Percentiles rank a stretch among this genome's conserved stretches.
phyloP scores from a whole-genome alignment of 1,140 invertebrate genomes.

The Oryctes rhinoceros region DNA sequence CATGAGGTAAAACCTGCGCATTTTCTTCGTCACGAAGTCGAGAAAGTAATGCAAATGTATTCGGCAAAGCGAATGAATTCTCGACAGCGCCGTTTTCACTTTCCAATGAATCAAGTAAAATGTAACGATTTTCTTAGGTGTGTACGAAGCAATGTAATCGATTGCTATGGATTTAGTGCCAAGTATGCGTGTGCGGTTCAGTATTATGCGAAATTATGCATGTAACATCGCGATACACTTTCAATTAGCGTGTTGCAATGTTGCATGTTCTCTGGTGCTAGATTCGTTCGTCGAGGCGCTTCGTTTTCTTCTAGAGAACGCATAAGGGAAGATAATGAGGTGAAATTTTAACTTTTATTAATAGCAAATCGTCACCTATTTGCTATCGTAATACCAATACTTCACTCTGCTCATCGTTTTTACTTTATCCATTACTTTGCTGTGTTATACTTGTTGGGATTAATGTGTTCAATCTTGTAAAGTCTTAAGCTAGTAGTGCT shows the following conservation, averaged over 20 bases:
- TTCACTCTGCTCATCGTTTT: too few relatives aligned
- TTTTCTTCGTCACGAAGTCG: constrained; percentile 20
- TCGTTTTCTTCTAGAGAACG: neutral
- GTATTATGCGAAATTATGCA: constrained; percentile 1
- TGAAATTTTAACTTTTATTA: neutral
- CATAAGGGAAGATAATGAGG: too few relatives aligned
- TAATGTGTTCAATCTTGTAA: too few relatives aligned
- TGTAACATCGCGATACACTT: neutral
- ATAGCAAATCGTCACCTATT: neutral
- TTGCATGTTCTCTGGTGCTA: neutral
- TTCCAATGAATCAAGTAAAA: constrained; percentile 23
- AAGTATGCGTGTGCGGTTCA: neutral
- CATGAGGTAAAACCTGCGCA: constrained; percentile 28
- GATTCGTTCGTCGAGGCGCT: neutral
- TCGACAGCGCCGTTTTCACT: constrained; percentile 27
- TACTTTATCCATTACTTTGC: too few relatives aligned
- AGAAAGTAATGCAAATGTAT: constrained; percentile 37
- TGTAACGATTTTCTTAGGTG: neutral
- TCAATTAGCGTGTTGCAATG: neutral
- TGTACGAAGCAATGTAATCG: neutral
- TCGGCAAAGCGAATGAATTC: neutral
- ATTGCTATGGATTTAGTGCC: neutral
- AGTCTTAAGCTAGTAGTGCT: too few relatives aligned
- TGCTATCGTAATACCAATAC: neutral
- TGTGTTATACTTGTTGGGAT: too few relatives aligned